Percentiles rank a stretch among this genome's conserved stretches.
Conservation (phyloP, 2,797 vertebrate genomes). For the Diglossa cyanea region DNA sequence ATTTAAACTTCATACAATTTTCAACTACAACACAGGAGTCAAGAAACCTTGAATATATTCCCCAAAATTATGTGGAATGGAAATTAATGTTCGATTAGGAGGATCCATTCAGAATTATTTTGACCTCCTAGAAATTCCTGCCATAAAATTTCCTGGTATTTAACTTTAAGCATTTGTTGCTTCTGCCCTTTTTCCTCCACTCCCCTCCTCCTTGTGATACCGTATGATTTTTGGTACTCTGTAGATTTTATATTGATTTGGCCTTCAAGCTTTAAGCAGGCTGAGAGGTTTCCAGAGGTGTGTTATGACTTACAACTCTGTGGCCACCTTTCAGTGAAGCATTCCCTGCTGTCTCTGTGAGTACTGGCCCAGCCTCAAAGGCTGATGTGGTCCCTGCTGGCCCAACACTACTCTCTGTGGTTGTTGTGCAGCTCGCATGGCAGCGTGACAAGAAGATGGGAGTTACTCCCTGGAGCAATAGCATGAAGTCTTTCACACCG, state of each 20-base stretch:
- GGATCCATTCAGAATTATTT: background rate
- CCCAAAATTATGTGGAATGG: background rate
- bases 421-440: background rate
- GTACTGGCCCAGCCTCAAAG: background rate
- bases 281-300: background rate
- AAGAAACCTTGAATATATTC: background rate
- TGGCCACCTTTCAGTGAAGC: background rate
- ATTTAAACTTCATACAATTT: background rate
- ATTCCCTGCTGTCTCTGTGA: background rate
- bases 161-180: background rate
- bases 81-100: background rate
- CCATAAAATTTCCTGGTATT: background rate
- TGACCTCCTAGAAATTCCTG: background rate
- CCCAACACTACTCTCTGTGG: background rate
- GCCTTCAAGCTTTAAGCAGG: background rate
- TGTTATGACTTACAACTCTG: rapidly evolving
- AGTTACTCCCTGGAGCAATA: background rate
- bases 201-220: background rate
- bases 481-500: background rate
- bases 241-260: background rate
- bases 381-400: rapidly evolving
- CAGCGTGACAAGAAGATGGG: rapidly evolving
- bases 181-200: background rate
- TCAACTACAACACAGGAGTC: background rate
- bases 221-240: background rate